A percentile compares a stretch with the other conserved stretches of the same genome.
phyloP scores from a whole-genome alignment of 2,113 vertebrate genomes.

The Boulengeromyrus knoepffleri region DNA sequence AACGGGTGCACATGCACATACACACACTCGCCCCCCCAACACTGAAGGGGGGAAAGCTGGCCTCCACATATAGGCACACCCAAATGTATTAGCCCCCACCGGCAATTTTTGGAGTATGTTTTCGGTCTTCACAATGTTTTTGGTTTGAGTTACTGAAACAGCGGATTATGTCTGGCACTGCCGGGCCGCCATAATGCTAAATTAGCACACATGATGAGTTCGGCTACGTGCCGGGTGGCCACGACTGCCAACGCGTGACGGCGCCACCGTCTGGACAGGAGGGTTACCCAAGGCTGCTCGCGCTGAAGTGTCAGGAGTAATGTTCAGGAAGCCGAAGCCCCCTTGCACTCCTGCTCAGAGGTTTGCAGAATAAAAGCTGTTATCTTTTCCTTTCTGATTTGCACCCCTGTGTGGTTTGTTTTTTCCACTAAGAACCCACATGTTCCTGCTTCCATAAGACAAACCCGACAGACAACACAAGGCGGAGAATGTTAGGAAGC shows the following conservation, averaged over 20 bases:
- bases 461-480: not conserved
- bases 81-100: not conserved
- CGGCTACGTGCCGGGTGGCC: slow-evolving; percentile 47
- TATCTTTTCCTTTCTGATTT: not conserved
- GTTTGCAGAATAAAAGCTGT: not conserved
- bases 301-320: too few species aligned
- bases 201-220: slow-evolving; percentile 62
- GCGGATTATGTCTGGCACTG: not conserved
- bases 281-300: not conserved
- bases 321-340: not conserved
- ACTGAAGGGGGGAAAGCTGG: slow-evolving; percentile 50
- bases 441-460: not conserved
- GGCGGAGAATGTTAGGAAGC: slow-evolving; percentile 11
- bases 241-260: slow-evolving; percentile 16
- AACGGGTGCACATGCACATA: not conserved
- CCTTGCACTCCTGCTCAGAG: not conserved
- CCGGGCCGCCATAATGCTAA: slow-evolving; percentile 24
- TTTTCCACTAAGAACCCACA: not conserved
- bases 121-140: not conserved
- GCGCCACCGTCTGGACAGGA: not conserved
- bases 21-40: not conserved
- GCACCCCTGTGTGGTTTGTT: not conserved
- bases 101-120: not conserved
- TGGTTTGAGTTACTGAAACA: not conserved
- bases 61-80: not conserved